Evolutionary conservation across 2,888 invertebrate genomes (phyloP).

Genomic region (Aquatica leii): DNA sequence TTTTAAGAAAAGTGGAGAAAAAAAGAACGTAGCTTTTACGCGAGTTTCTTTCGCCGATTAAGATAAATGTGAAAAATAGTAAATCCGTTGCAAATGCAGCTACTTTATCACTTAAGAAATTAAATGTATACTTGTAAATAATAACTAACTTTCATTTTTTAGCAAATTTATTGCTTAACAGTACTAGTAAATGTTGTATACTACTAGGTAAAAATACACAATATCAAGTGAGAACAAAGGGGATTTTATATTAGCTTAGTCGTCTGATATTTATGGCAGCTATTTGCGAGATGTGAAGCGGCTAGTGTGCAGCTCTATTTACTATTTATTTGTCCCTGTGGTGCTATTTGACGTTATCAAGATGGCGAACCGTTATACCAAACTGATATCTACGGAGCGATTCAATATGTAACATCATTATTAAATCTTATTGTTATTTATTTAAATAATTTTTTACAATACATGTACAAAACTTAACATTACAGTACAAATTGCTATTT

Average conservation of each 20-base stretch:
- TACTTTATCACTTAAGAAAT: background rate
- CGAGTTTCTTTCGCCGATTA: slow-evolving; percentile 18
- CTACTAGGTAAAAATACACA: slow-evolving; percentile 37
- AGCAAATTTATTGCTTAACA: too few species aligned
- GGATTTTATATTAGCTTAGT: slow-evolving; percentile 52
- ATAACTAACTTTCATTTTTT: too few species aligned
- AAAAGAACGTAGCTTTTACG: slow-evolving; percentile 17
- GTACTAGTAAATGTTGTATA: slow-evolving; percentile 27
- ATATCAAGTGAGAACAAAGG: slow-evolving; percentile 44
- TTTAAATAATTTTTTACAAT: background rate
- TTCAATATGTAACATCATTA: slow-evolving; percentile 26
- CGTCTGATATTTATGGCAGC: slow-evolving; percentile 56
- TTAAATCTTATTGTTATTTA: slow-evolving; percentile 14
- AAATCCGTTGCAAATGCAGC: background rate
- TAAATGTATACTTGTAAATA: too few species aligned
- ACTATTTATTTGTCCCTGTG: slow-evolving; percentile 60
- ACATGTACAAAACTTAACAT: too few species aligned
- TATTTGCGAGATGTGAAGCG: slow-evolving; percentile 56
- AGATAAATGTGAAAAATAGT: slow-evolving; percentile 19
- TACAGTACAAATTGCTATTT: too few species aligned
- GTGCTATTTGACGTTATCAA: slow-evolving; percentile 59
- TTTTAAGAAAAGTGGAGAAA: slow-evolving; percentile 16
- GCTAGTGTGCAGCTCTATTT: slow-evolving; percentile 57
- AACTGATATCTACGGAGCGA: slow-evolving; percentile 31
- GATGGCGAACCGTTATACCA: slow-evolving; percentile 50